Percentiles rank a stretch among this genome's conserved stretches.
Conservation (phyloP, 2,113 vertebrate species). For the Motacilla tschutschensis region DNA sequence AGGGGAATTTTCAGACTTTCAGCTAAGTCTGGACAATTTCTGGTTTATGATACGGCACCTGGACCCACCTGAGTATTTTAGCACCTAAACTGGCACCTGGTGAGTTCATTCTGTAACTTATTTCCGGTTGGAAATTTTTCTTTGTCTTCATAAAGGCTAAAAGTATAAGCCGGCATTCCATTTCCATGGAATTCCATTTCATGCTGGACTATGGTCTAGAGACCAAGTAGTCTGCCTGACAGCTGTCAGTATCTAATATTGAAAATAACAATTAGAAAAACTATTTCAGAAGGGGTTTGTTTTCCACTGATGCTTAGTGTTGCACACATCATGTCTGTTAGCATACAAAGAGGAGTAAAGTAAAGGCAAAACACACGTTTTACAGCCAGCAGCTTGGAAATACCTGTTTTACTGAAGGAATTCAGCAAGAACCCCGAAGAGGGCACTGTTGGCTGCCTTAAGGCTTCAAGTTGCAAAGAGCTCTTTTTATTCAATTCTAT, state of each 20-base stretch:
- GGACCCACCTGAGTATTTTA: not conserved
- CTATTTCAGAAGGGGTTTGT: not conserved
- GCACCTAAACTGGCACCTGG: not conserved
- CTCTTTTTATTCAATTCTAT: fast-evolving
- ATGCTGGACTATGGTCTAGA: fast-evolving
- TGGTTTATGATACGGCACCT: not conserved
- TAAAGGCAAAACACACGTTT: not conserved
- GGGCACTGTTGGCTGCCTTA: conserved; percentile 21
- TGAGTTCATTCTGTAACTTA: not conserved
- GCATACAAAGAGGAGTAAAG: not conserved
- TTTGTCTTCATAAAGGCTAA: not conserved
- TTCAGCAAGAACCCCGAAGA: conserved; percentile 4
- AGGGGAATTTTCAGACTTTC: not conserved
- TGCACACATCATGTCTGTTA: not conserved
- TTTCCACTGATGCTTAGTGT: not conserved
- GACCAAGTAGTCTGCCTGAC: not conserved
- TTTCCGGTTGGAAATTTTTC: not conserved
- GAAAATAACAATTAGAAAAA: not conserved
- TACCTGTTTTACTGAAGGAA: not conserved
- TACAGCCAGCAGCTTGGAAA: not conserved
- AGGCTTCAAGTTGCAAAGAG: not conserved
- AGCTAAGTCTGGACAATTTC: not conserved
- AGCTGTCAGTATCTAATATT: not conserved
- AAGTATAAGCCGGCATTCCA: not conserved
- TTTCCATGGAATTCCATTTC: too few relatives aligned